Evolutionary conservation across 2,797 vertebrate genomes (phyloP).

Genomic region (Novumbra hubbsi): DNA sequence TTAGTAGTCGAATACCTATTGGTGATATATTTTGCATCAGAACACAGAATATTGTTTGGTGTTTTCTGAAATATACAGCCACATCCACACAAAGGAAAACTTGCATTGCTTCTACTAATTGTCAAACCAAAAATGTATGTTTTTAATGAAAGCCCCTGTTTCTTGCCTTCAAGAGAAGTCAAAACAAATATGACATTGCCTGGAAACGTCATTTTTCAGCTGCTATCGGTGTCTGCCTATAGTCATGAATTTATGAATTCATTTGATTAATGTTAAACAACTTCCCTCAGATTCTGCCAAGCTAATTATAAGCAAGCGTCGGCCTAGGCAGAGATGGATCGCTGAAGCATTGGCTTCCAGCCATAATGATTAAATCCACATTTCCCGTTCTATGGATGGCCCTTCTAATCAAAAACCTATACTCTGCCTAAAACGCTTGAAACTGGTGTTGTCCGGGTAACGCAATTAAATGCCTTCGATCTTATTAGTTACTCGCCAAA

Average conservation of each 20-base stretch:
- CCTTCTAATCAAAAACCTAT: background rate
- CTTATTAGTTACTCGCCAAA: background rate
- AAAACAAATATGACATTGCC: slow-evolving; percentile 7
- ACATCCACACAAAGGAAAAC: background rate
- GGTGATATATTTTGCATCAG: background rate
- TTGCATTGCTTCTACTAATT: background rate
- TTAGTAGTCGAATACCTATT: background rate
- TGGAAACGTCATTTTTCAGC: background rate
- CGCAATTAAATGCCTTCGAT: background rate
- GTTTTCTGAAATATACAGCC: background rate
- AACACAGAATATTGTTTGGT: background rate
- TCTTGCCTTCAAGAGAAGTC: background rate
- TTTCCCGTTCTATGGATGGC: slow-evolving; percentile 6
- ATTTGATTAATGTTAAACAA: slow-evolving; percentile 45
- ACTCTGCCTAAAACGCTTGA: slow-evolving; percentile 18
- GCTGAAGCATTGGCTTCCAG: slow-evolving; percentile 23
- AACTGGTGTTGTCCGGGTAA: slow-evolving; percentile 13
- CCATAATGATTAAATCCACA: slow-evolving; percentile 27
- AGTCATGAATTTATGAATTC: slow-evolving; percentile 24
- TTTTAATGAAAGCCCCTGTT: slow-evolving; percentile 3
- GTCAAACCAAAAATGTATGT: background rate
- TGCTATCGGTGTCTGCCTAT: slow-evolving; percentile 9
- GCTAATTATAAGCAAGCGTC: slow-evolving; percentile 40
- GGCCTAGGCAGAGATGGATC: slow-evolving; percentile 34
- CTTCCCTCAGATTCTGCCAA: slow-evolving; percentile 22